phyloP scores from a whole-genome alignment of 2,113 vertebrate species.

The Carlito syrichta region DNA sequence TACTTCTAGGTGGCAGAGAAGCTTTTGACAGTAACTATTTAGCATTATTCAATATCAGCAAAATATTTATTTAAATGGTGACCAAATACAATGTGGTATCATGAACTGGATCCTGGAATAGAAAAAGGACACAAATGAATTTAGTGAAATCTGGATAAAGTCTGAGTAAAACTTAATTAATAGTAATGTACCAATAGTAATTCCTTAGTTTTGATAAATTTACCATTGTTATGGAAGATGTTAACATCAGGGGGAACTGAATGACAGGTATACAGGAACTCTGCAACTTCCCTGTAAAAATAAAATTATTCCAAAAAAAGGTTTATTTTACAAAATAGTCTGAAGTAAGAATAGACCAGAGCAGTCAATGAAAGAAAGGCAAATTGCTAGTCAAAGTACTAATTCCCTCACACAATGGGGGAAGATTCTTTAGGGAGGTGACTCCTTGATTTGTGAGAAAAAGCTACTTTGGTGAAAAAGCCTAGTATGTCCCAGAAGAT shows the following conservation, averaged over 20 bases:
- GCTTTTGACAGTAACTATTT: background rate
- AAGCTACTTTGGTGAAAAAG: constrained; percentile 44
- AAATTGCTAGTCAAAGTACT: constrained; percentile 52
- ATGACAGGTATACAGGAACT: background rate
- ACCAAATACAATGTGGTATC: background rate
- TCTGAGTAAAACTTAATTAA: background rate
- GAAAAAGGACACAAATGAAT: background rate
- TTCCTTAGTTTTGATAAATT: constrained; percentile 16
- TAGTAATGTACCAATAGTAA: background rate
- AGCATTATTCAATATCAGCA: background rate
- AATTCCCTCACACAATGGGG: background rate
- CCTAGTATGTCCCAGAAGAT: constrained; percentile 33
- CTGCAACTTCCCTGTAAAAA: background rate
- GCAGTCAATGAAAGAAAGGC: constrained; percentile 21
- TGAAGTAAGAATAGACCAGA: constrained; percentile 21
- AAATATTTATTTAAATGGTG: constrained; percentile 21
- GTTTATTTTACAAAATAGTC: constrained; percentile 36
- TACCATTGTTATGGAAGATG: background rate
- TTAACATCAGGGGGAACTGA: background rate
- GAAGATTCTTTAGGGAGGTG: constrained; percentile 22
- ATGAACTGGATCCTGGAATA: constrained; percentile 13
- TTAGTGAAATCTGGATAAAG: background rate
- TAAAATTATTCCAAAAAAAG: background rate
- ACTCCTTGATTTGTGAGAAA: constrained; percentile 48
- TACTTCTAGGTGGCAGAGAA: background rate